Conservation (phyloP, 2,888 invertebrate genomes). For the Melipona bicolor region DNA sequence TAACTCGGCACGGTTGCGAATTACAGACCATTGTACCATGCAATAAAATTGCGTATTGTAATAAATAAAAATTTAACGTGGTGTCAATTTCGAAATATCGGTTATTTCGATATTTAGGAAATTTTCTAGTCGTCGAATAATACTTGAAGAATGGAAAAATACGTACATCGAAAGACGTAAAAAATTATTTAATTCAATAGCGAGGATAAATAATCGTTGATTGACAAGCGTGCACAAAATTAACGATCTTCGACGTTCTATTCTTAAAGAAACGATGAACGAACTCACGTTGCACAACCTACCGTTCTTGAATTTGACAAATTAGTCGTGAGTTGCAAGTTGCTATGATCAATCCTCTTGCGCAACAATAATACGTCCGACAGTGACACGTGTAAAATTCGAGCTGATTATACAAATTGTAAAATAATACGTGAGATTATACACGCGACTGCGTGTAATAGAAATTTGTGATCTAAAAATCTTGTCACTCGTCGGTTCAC, state of each 20-base stretch:
- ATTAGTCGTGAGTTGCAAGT: background rate
- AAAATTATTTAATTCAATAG: too few species aligned
- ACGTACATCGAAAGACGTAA: background rate
- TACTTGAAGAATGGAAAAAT: too few species aligned
- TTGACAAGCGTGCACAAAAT: background rate
- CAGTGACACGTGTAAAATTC: background rate
- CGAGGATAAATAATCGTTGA: too few species aligned
- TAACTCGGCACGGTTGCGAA: too few species aligned
- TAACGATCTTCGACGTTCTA: background rate
- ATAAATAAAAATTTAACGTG: too few species aligned
- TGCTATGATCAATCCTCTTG: background rate
- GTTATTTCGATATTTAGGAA: too few species aligned
- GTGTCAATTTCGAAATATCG: too few species aligned
- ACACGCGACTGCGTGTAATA: background rate
- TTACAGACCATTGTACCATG: too few species aligned
- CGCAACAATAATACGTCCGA: background rate
- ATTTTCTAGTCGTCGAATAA: too few species aligned
- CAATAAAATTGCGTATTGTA: too few species aligned
- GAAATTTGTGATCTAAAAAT: too few species aligned
- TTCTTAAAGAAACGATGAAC: background rate
- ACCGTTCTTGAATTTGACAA: background rate
- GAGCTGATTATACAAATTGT: background rate
- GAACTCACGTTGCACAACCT: background rate
- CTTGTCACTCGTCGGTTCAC: background rate
- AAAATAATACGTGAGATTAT: too few species aligned